Percentiles rank a stretch among this genome's conserved stretches.
These are phyloP conservation scores for Epistrophe eligans DNA, from an alignment of 2,888 invertebrate genomes.

Conservation along the genomic window DNA sequence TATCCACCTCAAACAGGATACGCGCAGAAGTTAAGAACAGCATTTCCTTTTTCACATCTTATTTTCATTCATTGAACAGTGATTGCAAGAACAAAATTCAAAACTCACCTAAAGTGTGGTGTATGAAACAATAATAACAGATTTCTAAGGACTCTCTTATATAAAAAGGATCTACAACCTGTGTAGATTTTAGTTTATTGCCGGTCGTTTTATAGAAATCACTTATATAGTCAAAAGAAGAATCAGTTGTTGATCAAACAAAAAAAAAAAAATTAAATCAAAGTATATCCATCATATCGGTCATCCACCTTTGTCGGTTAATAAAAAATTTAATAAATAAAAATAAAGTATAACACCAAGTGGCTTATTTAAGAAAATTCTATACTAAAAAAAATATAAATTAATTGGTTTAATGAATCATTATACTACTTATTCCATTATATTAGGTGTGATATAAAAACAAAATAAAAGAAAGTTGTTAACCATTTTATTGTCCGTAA, in stretches of 20 bases:
- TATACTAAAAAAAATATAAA: background rate
- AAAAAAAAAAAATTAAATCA: background rate
- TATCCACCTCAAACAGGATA: constrained; percentile 53
- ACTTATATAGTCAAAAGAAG: constrained; percentile 3
- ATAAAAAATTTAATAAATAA: background rate
- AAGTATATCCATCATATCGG: background rate
- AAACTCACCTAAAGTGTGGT: constrained; percentile 65
- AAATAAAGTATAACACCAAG: background rate
- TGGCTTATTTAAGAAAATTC: background rate
- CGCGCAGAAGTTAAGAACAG: constrained; percentile 65
- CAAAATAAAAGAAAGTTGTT: constrained; percentile 8
- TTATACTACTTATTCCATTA: background rate
- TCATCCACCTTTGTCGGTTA: background rate
- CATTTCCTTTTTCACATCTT: constrained; percentile 37
- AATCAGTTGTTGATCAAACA: background rate
- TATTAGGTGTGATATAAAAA: constrained; percentile 21
- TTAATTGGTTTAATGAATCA: constrained; percentile 47
- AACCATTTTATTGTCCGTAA: constrained; percentile 3
- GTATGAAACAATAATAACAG: background rate
- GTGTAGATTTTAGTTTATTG: constrained; percentile 50
- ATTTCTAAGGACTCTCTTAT: constrained; percentile 28
- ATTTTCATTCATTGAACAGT: constrained; percentile 4
- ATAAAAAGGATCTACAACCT: constrained; percentile 62
- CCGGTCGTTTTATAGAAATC: constrained; percentile 45
- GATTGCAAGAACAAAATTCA: constrained; percentile 16